phyloP scores from a whole-genome alignment of 1,140 invertebrate genomes.

The Drosophila albomicans region DNA sequence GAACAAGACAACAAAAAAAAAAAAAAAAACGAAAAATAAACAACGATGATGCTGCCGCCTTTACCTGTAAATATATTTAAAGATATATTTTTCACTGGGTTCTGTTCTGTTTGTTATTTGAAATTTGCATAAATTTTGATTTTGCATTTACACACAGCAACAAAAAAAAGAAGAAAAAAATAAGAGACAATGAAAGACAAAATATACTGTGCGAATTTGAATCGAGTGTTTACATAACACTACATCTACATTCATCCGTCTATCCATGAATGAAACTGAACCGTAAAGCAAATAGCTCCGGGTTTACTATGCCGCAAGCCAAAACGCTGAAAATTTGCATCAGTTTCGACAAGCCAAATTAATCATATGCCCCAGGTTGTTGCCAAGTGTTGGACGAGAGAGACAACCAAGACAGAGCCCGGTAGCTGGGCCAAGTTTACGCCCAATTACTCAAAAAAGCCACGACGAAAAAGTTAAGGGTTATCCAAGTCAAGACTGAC shows the following conservation, averaged over 20 bases:
- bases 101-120: constrained; percentile 48
- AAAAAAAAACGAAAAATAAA: constrained; percentile 45
- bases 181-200: not conserved
- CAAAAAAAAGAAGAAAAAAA: constrained; percentile 33
- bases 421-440: constrained; percentile 59
- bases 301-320: constrained; percentile 43
- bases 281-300: constrained; percentile 69
- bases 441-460: constrained; percentile 68
- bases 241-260: constrained; percentile 26
- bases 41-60: constrained; percentile 66
- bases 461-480: constrained; percentile 18
- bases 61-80: constrained; percentile 80
- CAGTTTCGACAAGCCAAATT: constrained; percentile 70
- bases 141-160: constrained; percentile 52
- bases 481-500: constrained; percentile 58
- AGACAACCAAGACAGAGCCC: not conserved
- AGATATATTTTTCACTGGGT: constrained; percentile 51
- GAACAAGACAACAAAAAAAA: constrained; percentile 23
- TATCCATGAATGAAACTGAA: constrained; percentile 70
- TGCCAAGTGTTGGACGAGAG: constrained; percentile 10
- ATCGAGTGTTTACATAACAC: constrained; percentile 79
- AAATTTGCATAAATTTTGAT: constrained; percentile 78
- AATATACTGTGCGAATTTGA: constrained; percentile 59
- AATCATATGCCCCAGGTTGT: constrained; percentile 63
- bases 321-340: constrained; percentile 59